Evolutionary conservation across 2,797 vertebrate genomes (phyloP).

Genomic region (Neosilurus hyrtlii): DNA sequence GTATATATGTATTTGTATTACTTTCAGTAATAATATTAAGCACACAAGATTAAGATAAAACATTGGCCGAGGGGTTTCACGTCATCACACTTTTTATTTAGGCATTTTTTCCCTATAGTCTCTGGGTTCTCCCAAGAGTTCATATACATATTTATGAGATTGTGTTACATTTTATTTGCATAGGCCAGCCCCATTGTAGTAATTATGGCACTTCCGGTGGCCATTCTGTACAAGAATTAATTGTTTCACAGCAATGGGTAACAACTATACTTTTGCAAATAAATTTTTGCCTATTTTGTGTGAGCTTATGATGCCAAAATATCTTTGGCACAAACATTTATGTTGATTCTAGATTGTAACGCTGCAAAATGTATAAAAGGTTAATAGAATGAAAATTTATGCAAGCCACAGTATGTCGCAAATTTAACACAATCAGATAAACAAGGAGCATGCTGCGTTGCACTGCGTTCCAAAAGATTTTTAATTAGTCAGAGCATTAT

Average conservation of each 20-base stretch:
- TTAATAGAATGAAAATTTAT: background rate
- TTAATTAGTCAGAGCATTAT: background rate
- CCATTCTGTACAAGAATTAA: background rate
- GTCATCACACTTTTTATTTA: no score
- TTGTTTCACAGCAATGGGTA: background rate
- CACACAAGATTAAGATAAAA: no score
- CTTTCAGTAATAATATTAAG: no score
- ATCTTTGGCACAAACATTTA: no score
- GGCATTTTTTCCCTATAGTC: background rate
- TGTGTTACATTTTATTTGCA: background rate
- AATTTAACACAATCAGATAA: background rate
- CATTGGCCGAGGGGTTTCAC: no score
- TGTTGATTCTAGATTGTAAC: background rate
- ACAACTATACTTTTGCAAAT: background rate
- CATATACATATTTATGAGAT: background rate
- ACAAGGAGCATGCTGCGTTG: background rate
- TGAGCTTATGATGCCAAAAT: background rate
- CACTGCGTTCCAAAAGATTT: background rate
- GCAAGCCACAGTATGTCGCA: background rate
- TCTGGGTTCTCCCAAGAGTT: background rate
- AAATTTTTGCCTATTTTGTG: background rate
- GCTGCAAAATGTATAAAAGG: background rate
- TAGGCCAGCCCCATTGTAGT: background rate
- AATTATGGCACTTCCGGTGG: background rate
- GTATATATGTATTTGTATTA: no score